These are phyloP conservation scores for Anoplolepis gracilipes DNA, from an alignment of 1,140 invertebrate genomes.

Conservation along the genomic window DNA sequence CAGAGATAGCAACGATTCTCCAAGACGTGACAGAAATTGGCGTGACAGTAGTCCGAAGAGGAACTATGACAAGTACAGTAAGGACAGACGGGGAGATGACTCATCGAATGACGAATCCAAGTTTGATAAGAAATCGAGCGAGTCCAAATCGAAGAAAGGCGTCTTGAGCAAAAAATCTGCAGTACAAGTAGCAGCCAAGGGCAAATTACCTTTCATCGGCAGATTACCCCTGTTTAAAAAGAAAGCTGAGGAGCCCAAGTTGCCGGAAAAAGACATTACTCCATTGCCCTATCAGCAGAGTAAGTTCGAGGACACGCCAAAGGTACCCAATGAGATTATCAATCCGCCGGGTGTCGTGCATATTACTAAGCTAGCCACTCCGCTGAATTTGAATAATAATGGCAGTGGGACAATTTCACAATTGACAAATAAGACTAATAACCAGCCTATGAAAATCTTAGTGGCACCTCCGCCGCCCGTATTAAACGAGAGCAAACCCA, in stretches of 20 bases:
- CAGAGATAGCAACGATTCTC: constrained; percentile 81
- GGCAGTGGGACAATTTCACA: constrained; percentile 43
- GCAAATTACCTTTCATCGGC: constrained; percentile 90
- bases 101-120: constrained; percentile 83
- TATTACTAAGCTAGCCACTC: constrained; percentile 86
- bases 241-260: constrained; percentile 84
- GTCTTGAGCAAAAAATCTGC: constrained; percentile 74
- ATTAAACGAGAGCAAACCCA: constrained; percentile 76
- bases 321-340: constrained; percentile 84
- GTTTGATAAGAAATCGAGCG: constrained; percentile 84
- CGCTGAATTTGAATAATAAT: constrained; percentile 57
- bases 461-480: constrained; percentile 82
- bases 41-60: constrained; percentile 83
- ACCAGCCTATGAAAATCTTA: constrained; percentile 80
- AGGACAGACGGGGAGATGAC: constrained; percentile 77
- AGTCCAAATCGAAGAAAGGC: constrained; percentile 80
- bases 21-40: constrained; percentile 80
- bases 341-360: constrained; percentile 86
- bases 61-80: constrained; percentile 81
- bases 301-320: constrained; percentile 83
- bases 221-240: constrained; percentile 90
- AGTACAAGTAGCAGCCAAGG: constrained; percentile 72
- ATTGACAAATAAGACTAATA: constrained; percentile 17
- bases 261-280: constrained; percentile 82
- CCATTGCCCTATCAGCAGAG: constrained; percentile 83